These are phyloP conservation scores for Lasioglossum malachurum DNA, from an alignment of 2,888 invertebrate species.

Conservation along the genomic window DNA sequence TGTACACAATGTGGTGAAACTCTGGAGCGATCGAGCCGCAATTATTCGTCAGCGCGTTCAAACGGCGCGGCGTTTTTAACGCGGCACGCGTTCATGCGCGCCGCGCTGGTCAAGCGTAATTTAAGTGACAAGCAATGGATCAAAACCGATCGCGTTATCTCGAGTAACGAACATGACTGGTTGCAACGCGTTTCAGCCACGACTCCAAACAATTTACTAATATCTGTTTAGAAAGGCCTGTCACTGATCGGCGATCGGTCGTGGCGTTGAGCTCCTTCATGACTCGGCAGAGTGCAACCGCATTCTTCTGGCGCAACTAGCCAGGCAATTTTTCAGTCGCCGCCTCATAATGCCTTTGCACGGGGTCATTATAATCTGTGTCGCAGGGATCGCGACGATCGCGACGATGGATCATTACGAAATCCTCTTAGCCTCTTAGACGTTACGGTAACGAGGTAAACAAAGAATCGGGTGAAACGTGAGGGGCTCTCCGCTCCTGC, in stretches of 20 bases:
- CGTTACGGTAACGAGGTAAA: constrained; percentile 50
- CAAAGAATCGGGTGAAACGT: constrained; percentile 48
- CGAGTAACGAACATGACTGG: constrained; percentile 30
- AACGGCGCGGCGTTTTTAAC: not conserved
- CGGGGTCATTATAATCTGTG: constrained; percentile 39
- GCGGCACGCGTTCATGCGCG: not conserved
- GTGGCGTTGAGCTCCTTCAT: constrained; percentile 49
- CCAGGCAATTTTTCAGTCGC: constrained; percentile 14
- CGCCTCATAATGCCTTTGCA: not conserved
- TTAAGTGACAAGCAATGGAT: constrained; percentile 43
- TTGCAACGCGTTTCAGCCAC: constrained; percentile 33
- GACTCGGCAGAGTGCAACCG: constrained; percentile 67
- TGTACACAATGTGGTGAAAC: not conserved
- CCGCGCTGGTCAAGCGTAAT: not conserved
- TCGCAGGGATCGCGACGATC: constrained; percentile 52
- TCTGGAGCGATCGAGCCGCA: not conserved
- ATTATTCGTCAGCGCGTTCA: constrained; percentile 26
- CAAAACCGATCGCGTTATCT: constrained; percentile 43
- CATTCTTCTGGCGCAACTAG: constrained; percentile 64
- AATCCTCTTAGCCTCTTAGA: constrained; percentile 28
- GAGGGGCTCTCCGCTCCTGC: not conserved
- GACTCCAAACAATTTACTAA: constrained; percentile 56
- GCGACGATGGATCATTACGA: constrained; percentile 53
- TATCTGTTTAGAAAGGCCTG: constrained; percentile 70
- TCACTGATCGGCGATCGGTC: constrained; percentile 52